Percentiles rank a stretch among this genome's conserved stretches.
phyloP scores from a whole-genome alignment of 2,113 vertebrate genomes.

The Otocyon megalotis region DNA sequence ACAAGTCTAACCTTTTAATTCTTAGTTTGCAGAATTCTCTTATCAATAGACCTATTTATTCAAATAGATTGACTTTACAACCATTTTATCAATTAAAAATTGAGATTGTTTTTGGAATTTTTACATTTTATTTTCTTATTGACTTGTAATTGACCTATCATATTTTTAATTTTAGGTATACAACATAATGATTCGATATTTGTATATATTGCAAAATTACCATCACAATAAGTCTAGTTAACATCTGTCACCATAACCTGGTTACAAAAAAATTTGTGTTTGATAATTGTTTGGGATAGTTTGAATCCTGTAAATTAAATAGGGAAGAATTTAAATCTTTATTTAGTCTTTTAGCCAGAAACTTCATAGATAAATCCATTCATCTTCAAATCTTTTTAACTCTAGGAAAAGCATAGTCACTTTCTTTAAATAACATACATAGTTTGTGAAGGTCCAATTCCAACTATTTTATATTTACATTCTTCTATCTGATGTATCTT shows the following conservation, averaged over 20 bases:
- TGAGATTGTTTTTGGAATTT: slow-evolving; percentile 10
- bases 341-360: slow-evolving; percentile 41
- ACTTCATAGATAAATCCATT: not conserved
- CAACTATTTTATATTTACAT: slow-evolving; percentile 27
- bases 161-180: not conserved
- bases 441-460: slow-evolving; percentile 14
- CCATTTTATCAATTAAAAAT: slow-evolving; percentile 23
- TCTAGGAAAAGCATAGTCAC: not conserved
- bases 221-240: not conserved
- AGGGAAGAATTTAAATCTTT: slow-evolving; percentile 19
- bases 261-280: not conserved
- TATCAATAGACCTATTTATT: not conserved
- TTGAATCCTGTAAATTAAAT: slow-evolving; percentile 42
- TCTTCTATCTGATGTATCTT: slow-evolving; percentile 21
- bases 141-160: not conserved
- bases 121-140: not conserved
- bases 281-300: not conserved
- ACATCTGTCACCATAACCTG: not conserved
- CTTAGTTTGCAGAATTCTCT: slow-evolving; percentile 51
- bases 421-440: slow-evolving; percentile 25
- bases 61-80: slow-evolving; percentile 36
- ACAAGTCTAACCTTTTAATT: not conserved
- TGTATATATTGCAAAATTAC: not conserved
- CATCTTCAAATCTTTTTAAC: not conserved
- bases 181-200: not conserved